These are phyloP conservation scores for Diarsia dahlii DNA, from an alignment of 2,888 invertebrate genomes.

Conservation along the genomic window DNA sequence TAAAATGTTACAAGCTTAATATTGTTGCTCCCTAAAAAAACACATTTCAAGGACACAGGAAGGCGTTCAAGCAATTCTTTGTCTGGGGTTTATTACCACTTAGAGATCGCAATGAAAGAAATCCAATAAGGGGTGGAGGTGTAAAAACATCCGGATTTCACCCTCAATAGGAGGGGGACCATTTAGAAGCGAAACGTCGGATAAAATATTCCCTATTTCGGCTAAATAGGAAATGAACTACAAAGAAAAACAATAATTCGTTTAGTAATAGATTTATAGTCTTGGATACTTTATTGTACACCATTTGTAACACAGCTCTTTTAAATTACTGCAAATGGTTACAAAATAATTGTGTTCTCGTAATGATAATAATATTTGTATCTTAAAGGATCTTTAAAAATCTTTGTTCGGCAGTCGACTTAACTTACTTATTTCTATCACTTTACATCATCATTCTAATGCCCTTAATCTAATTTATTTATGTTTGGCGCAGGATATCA, in stretches of 20 bases:
- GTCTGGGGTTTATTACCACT: constrained; percentile 51
- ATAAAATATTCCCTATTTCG: not conserved
- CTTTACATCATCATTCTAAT: no score
- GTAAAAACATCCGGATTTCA: constrained; percentile 61
- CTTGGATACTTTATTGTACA: no score
- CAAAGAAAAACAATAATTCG: not conserved
- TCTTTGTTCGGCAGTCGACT: not conserved
- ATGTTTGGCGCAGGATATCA: no score
- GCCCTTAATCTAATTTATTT: no score
- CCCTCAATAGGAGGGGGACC: constrained; percentile 33
- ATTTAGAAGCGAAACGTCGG: not conserved
- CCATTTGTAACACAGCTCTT: no score
- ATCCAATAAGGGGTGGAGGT: constrained; percentile 61
- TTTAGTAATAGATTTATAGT: not conserved
- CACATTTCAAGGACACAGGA: not conserved
- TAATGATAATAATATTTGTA: no score
- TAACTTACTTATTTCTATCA: no score
- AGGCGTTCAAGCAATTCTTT: constrained; percentile 15
- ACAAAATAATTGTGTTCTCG: no score
- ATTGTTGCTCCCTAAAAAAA: constrained; percentile 1
- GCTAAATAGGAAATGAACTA: not conserved
- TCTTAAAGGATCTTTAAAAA: not conserved
- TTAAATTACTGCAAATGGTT: no score
- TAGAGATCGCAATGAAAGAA: constrained; percentile 61
- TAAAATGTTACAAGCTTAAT: not conserved